Evolutionary conservation across 92 coral and sea anemone species (phyloP), one percentile per base, ranked within the genome.

Genomic region (Heteractis magnifica): DNA sequence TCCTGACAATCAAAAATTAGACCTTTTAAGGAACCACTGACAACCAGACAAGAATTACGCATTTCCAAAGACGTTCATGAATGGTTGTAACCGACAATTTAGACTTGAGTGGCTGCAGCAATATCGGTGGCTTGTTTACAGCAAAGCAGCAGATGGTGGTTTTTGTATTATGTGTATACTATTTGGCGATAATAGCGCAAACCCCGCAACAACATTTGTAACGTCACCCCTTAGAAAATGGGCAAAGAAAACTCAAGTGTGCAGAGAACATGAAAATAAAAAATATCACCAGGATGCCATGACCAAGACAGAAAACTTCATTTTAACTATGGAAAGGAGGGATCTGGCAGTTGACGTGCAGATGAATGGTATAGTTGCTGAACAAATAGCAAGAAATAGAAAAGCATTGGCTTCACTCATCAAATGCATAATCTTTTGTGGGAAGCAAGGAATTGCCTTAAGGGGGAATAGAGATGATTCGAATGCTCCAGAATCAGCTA

Each of bases 401-500:
- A 60, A 60, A 60, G 68, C 68, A 60, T 9, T 60, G 68, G 68
- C 19, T 9, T 60, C 68, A 60, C 68, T 60, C 68, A 60, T 16
- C 68, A 60, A 60, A 16, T 60, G 68, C 68, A 60, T 60, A 60
- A 60, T 60, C 68, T 60, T 60, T 60, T 60, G 68, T 60, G 68
- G 68, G 68, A 80, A 64, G 65, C 83, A 80, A 80, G 83, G 76
- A 34, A 52, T 80, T 80, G 83, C 97, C 56, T 79, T 90, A 70
- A 80, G 90, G 41, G 94, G 90, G 71, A 89, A 92, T 82, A 81
- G 89, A 71, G 93, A 92, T 88, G 97, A 90, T 77, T 5, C 50
- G 6, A 71, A n/a, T 8, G 83, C 60, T 60, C 21, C 60, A 49
- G 75, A 58, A 34, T 21, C 73, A n/a, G 8, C 50, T 10, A 51